A percentile compares a stretch with the other conserved stretches of the same genome.
Conservation (phyloP, 2,113 vertebrate genomes). For the Cercocebus atys region DNA sequence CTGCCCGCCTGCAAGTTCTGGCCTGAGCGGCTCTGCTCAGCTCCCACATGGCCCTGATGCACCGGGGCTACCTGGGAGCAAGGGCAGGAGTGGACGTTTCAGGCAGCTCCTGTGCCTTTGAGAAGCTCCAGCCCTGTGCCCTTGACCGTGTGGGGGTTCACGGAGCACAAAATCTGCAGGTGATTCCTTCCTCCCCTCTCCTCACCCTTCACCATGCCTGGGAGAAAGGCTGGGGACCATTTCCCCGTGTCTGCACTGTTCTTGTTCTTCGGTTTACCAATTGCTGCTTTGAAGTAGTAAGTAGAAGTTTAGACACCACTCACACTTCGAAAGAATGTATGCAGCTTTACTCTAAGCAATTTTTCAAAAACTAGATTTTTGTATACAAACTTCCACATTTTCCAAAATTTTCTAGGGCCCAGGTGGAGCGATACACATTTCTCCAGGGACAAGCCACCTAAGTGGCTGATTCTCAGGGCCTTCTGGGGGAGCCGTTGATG, state of each 20-base stretch:
- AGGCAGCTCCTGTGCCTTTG: background rate
- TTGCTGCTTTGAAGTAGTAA: background rate
- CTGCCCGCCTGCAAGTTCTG: background rate
- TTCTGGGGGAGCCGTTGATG: background rate
- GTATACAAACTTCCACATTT: background rate
- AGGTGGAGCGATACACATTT: fast-evolving
- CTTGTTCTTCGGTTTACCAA: background rate
- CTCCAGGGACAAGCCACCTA: background rate
- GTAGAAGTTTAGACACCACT: background rate
- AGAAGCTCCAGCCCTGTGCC: background rate
- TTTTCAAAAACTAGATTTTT: background rate
- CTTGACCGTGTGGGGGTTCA: background rate
- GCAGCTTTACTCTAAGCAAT: background rate
- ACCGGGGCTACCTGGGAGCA: background rate
- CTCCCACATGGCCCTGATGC: fast-evolving
- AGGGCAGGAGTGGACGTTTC: background rate
- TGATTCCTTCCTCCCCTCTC: fast-evolving
- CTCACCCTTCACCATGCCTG: too few species aligned
- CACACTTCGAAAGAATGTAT: too few species aligned
- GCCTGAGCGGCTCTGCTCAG: background rate
- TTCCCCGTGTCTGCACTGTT: fast-evolving
- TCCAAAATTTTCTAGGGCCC: background rate
- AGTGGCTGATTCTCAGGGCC: background rate
- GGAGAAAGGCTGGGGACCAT: background rate
- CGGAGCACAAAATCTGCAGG: background rate